Base-by-base conservation (phyloP, 2,797 vertebrate species). In the Cossypha caffra region DNA sequence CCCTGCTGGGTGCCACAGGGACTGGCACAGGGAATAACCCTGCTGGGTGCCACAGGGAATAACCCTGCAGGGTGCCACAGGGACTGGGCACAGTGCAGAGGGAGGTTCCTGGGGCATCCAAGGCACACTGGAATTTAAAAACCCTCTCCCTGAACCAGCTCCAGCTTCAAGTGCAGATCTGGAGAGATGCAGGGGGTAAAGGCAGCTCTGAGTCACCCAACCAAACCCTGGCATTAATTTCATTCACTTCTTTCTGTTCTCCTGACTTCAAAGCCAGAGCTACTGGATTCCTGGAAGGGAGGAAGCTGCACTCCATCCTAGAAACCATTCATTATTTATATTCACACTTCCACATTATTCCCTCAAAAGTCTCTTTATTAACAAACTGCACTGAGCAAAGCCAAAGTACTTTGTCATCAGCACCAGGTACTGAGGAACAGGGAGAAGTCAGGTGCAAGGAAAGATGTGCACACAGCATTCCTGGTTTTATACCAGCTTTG, bases 61-160 rank as follows among this genome's bases (percentile, higher is more conserved):
- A 18, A 42, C 40, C 43, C 40, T 42, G 40, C 40, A 17, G 40
- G 4, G 40, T 42, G 40, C 40, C 40, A 40, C 40, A 40, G 40
- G 40, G 40, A 40, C 15, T 5, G n/a, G 31, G 6, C 35, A 55
- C 38, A 1, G 17, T 0, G 23, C 31, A 21, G 7, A 66, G 9
- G 12, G 11, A 68, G 21, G 26, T 20, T 2, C 8, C 29, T 2
- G 1, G 45, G 50, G 40, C 47, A 78, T 0, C 33, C 1, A 3
- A 5, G 1, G 19, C 45, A 62, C 29, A 0, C 1, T 2, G 19
- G 5, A 28, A 28, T 6, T 26, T 7, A 37, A 38, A 83, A 55
- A 4, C 14, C 38, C 38, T 5, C 28, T n/a, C n/a, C n/a, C n/a
- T 2, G 17, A 35, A n/a, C 1, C 42, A 58, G 48, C n/a, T 74